Percentiles rank a stretch among this genome's conserved stretches.
phyloP scores from a whole-genome alignment of 2,113 vertebrate species.

The Sarotherodon lohbergeri region DNA sequence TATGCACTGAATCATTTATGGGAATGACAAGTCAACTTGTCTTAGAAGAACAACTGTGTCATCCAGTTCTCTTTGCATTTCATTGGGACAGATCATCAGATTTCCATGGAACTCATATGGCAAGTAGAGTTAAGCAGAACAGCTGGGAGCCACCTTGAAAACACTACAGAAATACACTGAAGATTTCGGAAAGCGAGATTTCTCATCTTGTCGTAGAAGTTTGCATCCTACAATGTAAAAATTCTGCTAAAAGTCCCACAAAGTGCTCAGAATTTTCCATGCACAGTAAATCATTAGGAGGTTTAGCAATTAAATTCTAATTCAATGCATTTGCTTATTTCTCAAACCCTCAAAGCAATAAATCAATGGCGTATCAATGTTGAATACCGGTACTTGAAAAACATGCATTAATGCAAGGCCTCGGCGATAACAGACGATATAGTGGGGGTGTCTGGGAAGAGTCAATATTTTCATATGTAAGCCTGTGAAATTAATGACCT shows the following conservation, averaged over 20 bases:
- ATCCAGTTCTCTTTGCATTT: background rate
- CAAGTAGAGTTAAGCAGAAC: background rate
- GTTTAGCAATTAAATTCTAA: conserved; percentile 56
- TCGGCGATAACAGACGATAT: conserved; percentile 45
- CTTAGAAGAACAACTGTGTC: conserved; percentile 22
- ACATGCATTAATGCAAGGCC: conserved; percentile 65
- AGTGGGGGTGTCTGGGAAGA: conserved; percentile 66
- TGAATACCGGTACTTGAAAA: conserved; percentile 17
- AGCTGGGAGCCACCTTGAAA: background rate
- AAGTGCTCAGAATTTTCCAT: background rate
- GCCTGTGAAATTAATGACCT: conserved; percentile 75
- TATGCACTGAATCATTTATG: conserved; percentile 10
- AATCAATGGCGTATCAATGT: conserved; percentile 64
- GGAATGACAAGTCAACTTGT: conserved; percentile 13
- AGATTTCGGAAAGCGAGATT: background rate
- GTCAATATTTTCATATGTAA: conserved; percentile 78
- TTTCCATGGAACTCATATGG: background rate
- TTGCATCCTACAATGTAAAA: background rate
- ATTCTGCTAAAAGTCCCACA: background rate
- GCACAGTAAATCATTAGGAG: conserved; percentile 38
- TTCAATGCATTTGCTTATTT: conserved; percentile 67
- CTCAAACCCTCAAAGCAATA: conserved; percentile 56
- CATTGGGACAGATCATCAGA: background rate
- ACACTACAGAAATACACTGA: background rate
- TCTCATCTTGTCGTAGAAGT: background rate